Evolutionary conservation across 2,113 vertebrate species (phyloP).

Genomic region (Rhabdornis inornatus): DNA sequence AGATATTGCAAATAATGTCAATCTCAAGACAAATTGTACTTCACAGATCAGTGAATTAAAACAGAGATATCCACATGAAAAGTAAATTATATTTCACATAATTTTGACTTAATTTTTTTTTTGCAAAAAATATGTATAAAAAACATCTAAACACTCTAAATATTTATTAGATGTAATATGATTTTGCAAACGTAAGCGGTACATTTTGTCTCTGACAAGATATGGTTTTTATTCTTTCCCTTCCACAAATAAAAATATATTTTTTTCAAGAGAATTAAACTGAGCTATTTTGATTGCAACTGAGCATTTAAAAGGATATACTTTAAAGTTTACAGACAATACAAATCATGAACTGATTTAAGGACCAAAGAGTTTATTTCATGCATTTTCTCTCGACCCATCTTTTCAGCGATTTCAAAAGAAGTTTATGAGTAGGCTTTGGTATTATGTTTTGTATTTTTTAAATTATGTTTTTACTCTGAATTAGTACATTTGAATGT

Average conservation of each 20-base stretch:
- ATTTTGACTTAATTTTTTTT: neutral
- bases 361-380: neutral
- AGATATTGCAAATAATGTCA: neutral
- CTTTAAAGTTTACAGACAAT: neutral
- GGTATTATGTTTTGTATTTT: neutral
- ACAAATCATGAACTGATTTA: neutral
- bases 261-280: neutral
- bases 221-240: neutral
- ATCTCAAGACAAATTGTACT: neutral
- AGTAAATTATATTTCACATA: neutral
- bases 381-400: neutral
- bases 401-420: constrained; percentile 4
- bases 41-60: neutral
- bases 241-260: neutral
- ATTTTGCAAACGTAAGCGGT: neutral
- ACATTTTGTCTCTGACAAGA: neutral
- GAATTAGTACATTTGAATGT: neutral
- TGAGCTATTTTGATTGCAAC: neutral
- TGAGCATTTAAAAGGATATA: neutral
- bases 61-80: neutral
- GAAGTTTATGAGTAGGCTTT: neutral
- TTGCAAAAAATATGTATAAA: neutral
- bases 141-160: neutral
- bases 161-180: neutral
- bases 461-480: neutral